A percentile compares a stretch with the other conserved stretches of the same genome.
Evolutionary conservation across 2,888 invertebrate species (phyloP).

Genomic region (Microplitis deprimator): DNA sequence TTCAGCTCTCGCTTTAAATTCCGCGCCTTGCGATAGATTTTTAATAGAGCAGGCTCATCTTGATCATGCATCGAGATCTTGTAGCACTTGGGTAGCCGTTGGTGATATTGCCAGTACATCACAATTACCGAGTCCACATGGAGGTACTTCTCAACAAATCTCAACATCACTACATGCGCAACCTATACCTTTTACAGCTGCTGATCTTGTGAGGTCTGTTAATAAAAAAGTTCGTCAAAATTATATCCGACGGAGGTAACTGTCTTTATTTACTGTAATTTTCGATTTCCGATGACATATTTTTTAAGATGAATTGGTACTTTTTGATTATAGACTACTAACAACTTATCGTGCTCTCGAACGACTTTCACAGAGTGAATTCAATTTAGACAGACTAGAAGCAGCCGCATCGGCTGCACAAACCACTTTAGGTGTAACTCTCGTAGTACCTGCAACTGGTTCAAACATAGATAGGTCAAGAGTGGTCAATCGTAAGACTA

Average conservation of each 20-base stretch:
- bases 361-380: slow-evolving; percentile 87
- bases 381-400: slow-evolving; percentile 83
- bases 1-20: slow-evolving; percentile 76
- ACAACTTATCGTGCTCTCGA: slow-evolving; percentile 88
- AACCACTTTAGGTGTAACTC: slow-evolving; percentile 63
- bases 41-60: slow-evolving; percentile 75
- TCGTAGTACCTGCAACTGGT: slow-evolving; percentile 69
- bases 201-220: slow-evolving; percentile 81
- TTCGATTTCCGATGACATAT: neutral
- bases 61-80: slow-evolving; percentile 80
- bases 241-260: slow-evolving; percentile 79
- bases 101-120: slow-evolving; percentile 82
- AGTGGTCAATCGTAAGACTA: slow-evolving; percentile 71
- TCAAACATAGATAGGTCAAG: slow-evolving; percentile 68
- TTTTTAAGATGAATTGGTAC: neutral
- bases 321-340: slow-evolving; percentile 73
- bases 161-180: slow-evolving; percentile 68
- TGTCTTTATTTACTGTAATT: neutral
- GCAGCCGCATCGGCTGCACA: slow-evolving; percentile 74
- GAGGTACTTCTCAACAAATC: slow-evolving; percentile 71
- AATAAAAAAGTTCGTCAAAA: slow-evolving; percentile 89
- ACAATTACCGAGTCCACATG: slow-evolving; percentile 87
- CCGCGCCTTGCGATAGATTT: slow-evolving; percentile 74
- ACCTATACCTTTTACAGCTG: slow-evolving; percentile 76
- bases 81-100: slow-evolving; percentile 90